These are phyloP conservation scores for Drosophila cognata DNA, from an alignment of 2,888 invertebrate species.

Conservation along the genomic window DNA sequence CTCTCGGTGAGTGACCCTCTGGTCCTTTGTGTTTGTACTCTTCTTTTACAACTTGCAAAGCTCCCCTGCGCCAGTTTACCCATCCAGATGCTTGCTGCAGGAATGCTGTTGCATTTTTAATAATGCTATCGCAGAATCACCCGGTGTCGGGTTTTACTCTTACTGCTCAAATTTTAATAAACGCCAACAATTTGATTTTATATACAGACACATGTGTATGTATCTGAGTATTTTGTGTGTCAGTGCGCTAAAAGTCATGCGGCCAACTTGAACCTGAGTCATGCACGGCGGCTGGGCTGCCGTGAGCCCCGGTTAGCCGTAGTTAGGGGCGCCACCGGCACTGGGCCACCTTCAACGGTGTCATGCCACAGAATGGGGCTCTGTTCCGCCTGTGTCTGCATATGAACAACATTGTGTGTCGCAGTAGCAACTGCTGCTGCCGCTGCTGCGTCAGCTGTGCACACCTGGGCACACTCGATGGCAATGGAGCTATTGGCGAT, in stretches of 20 bases:
- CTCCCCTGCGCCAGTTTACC: conserved; percentile 10
- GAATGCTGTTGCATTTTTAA: conserved; percentile 53
- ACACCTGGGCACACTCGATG: conserved; percentile 72
- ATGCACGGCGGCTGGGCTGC: conserved; percentile 55
- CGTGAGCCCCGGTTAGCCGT: conserved; percentile 18
- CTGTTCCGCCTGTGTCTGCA: conserved; percentile 46
- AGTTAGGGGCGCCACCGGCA: conserved; percentile 47
- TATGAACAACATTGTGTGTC: conserved; percentile 58
- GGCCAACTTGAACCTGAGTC: conserved; percentile 81
- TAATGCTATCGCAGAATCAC: conserved; percentile 42
- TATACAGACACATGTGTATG: conserved; percentile 15
- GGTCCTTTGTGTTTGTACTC: conserved; percentile 35
- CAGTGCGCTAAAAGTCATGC: conserved; percentile 64
- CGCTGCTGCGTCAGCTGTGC: conserved; percentile 56
- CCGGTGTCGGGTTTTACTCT: conserved; percentile 25
- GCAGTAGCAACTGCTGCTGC: conserved; percentile 41
- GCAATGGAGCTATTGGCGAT: conserved; percentile 56
- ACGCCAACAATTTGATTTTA: conserved; percentile 54
- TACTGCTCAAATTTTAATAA: conserved; percentile 56
- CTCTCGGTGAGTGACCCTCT: conserved; percentile 21
- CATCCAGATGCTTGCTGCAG: neutral
- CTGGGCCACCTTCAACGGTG: conserved; percentile 78
- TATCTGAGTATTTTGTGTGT: conserved; percentile 57
- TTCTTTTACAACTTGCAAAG: conserved; percentile 23
- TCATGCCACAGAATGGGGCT: conserved; percentile 71